phyloP scores from a whole-genome alignment of 2,113 vertebrate species.

The Pluvialis apricaria region DNA sequence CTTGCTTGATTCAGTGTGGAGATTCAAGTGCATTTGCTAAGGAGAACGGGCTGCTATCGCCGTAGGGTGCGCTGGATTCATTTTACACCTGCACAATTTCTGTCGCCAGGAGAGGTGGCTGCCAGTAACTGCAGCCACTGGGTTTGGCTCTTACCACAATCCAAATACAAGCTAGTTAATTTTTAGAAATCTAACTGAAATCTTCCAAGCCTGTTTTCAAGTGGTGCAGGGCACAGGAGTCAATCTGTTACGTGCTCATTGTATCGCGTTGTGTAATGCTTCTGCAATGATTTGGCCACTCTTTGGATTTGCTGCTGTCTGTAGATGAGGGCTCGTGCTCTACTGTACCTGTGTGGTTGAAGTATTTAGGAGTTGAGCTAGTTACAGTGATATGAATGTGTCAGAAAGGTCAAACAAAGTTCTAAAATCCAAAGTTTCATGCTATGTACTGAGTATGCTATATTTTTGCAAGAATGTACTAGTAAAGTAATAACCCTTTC shows the following conservation, averaged over 20 bases:
- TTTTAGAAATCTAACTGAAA: neutral
- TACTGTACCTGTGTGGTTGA: neutral
- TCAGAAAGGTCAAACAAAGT: neutral
- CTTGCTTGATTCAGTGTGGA: neutral
- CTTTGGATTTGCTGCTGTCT: neutral
- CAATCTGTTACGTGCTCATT: accelerated
- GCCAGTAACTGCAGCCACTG: neutral
- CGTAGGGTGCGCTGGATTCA: neutral
- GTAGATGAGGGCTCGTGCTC: neutral
- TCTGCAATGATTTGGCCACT: neutral
- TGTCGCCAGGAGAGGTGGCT: neutral
- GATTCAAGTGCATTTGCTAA: neutral
- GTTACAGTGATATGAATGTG: neutral
- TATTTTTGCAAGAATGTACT: constrained; percentile 32
- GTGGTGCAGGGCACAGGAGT: neutral
- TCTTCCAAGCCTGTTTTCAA: neutral
- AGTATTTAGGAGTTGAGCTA: neutral
- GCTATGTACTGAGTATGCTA: neutral
- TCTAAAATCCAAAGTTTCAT: neutral
- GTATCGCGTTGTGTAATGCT: accelerated
- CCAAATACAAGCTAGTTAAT: neutral
- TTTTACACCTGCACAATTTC: constrained; percentile 3
- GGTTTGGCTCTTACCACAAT: neutral
- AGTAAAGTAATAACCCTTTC: constrained; percentile 41
- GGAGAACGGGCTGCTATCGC: constrained; percentile 6